Base-by-base conservation (phyloP, 2,888 invertebrate species). In the Desoria tigrina region DNA sequence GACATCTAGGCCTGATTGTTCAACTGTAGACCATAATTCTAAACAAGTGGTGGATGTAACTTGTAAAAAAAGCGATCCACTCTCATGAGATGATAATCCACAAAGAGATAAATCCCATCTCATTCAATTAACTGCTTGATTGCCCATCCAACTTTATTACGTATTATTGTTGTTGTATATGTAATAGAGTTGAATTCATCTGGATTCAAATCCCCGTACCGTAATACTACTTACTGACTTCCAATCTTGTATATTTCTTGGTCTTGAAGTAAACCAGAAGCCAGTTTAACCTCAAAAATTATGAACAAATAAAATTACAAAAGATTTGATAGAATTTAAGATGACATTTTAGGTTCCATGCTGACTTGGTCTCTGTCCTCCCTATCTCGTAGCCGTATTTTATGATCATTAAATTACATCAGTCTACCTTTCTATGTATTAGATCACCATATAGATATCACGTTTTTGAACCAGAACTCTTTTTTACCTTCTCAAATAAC, bases 381-480 rank as follows among this genome's bases (percentile, higher is more conserved):
- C 61, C 65, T 55, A 50, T 65, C 26, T 62, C 60, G 65, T 54
- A 62, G 49, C 66, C 67, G 62, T 67, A 70, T 70, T 70, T 66
- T 70, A 70, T 64, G 66, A 70, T 64, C 64, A 67, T 67, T 67
- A 70, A 70, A 70, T 70, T 70, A 70, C 66, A 64, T 64, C 49
- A 7, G 26, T 45, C 58, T 45, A 28, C 49, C 42, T 58, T 49
- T 49, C 45, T 45, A 45, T 58, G 45, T 49, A 58, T 58, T 58
- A 58, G 58, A 58, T 58, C 58, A 58, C 42, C 57, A 49, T 28
- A 24, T n/a, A 58, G 58, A 58, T 42, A 57, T 39, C 57, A 57
- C 21, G 42, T 21, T 24, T 28, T 32, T 57, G 57, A 18, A 57
- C 57, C 42, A 39, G 57, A 57, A 39, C 42, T 23, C 55, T 37